Conservation (phyloP, 2,888 invertebrate genomes). For the Harpalus rufipes region DNA sequence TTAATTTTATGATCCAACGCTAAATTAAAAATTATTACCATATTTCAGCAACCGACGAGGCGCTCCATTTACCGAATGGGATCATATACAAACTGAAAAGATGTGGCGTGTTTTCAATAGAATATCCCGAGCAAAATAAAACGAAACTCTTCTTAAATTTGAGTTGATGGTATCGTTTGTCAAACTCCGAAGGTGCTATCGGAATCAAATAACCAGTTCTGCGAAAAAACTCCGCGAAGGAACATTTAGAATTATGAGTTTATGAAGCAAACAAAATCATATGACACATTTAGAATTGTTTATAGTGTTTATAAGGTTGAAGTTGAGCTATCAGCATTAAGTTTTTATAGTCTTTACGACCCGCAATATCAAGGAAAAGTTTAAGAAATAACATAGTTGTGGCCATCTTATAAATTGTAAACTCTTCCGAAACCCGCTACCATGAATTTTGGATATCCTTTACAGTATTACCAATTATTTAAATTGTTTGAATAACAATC, state of each 20-base stretch:
- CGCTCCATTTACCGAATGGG: neutral
- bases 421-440: neutral
- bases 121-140: constrained; percentile 20
- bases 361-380: constrained; percentile 31
- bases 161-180: constrained; percentile 51
- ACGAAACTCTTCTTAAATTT: constrained; percentile 50
- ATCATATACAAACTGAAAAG: neutral
- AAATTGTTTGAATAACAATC: constrained; percentile 36
- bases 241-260: constrained; percentile 52
- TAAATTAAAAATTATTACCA: constrained; percentile 45
- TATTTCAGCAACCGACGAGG: neutral
- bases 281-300: constrained; percentile 47
- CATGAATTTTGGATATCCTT: constrained; percentile 4
- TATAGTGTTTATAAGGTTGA: constrained; percentile 38
- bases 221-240: neutral
- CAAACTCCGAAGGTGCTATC: constrained; percentile 45
- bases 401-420: constrained; percentile 26
- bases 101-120: neutral
- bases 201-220: constrained; percentile 29
- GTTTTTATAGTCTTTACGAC: constrained; percentile 45
- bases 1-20: constrained; percentile 32
- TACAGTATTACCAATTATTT: constrained; percentile 27
- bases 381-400: constrained; percentile 31
- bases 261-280: constrained; percentile 55
- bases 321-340: constrained; percentile 36